Base-by-base conservation (phyloP, 2,113 vertebrate species). In the Nothocercus julius region DNA sequence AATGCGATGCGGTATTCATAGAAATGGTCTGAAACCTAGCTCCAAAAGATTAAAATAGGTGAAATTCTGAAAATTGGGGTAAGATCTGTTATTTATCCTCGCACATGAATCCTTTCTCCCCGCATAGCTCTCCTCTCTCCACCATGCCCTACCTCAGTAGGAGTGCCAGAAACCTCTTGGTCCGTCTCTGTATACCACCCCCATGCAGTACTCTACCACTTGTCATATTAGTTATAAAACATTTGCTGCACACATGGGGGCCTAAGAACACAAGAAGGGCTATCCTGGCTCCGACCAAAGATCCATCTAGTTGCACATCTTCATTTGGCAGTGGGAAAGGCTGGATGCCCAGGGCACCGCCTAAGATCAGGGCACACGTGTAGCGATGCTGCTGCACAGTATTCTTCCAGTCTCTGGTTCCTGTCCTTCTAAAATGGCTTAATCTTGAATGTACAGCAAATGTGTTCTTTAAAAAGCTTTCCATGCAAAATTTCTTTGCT, bases 381-480 rank as follows among this genome's bases (percentile, higher is more conserved):
- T 30, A 59, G 7, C 0, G 0, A 59, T 6, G 25, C 42, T 77
- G 25, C 30, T 68, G 15, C 51, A 19, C 34, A 63, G 6, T 7
- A 20, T 24, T 18, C 20, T 40, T 28, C 5, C 22, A 73, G 54
- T 30, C 27, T 66, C 73, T 49, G 5, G 11, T 36, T 68, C 42
- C 53, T 77, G 67, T 66, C 51, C 34, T 85, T 20, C 49, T 5
- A 12, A 87, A 95, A n/a, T 28, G 10, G 10, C 54, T 82, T 66
- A 24, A 51, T 79, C 9, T n/a, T 56, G 11, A 51, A 61, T 27
- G 32, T 70, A 44, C 20, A 70, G 28, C 9, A 54, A 54, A 53
- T 4, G 12, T 56, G 68, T 27, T 58, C 5, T 62, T 88, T n/a
- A 10, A 30, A 30, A 16, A 54, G 6, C 30, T 62, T 67, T 53